Evolutionary conservation across 2,888 invertebrate genomes (phyloP).

Genomic region (Melipona bicolor): DNA sequence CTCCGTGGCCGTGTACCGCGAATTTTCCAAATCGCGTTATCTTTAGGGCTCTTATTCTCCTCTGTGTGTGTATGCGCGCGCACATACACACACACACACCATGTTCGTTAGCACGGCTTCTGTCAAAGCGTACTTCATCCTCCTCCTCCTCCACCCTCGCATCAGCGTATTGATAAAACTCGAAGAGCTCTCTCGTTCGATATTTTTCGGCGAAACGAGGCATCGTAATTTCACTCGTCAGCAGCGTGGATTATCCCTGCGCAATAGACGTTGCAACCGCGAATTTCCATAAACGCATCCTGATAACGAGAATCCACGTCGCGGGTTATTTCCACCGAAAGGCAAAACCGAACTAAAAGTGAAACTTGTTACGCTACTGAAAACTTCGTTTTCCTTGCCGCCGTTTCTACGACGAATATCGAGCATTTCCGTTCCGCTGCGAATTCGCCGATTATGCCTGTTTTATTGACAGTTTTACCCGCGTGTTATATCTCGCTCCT

Average conservation of each 20-base stretch:
- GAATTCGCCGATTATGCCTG: neutral
- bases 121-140: conserved; percentile 2
- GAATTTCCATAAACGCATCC: conserved; percentile 12
- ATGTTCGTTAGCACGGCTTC: neutral
- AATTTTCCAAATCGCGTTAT: conserved; percentile 54
- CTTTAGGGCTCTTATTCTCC: neutral
- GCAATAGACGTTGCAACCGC: neutral
- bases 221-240: conserved; percentile 22
- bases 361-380: neutral
- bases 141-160: no score
- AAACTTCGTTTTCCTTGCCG: conserved; percentile 2
- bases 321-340: neutral
- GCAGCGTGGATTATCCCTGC: neutral
- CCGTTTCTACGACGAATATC: neutral
- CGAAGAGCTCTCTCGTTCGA: neutral
- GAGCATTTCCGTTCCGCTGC: neutral
- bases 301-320: neutral
- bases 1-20: conserved; percentile 16
- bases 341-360: neutral
- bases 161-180: neutral
- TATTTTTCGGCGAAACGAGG: neutral
- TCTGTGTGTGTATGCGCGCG: no score
- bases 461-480: neutral
- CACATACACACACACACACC: no score
- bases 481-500: neutral